Base-by-base conservation (phyloP, 23 tunicate species). In the Corella eumyota region DNA sequence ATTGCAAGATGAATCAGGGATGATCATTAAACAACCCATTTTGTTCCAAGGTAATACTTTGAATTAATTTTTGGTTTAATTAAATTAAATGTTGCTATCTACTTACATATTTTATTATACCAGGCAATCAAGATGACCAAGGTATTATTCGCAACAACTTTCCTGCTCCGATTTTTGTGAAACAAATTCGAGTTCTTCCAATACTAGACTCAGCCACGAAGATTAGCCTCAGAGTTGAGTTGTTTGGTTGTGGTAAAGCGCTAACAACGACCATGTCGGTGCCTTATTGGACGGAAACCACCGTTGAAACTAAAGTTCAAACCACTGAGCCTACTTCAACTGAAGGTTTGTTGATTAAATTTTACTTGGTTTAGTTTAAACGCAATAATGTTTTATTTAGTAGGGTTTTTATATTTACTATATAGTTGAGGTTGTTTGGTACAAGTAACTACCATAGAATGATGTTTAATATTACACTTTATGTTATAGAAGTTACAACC, bases 161-260 rank as follows among this genome's bases (percentile, higher is more conserved):
- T 24, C 81, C 76, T 28, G 50, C 13, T 26, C 65, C 86, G 11
- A 61, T 78, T 9, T 50, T 71, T 23, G 75, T 58, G 29, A 72
- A 60, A 36, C 48, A 26, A 36, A 62, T 86, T 46, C 75, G 86
- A 9, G 67, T 86, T 19, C 13, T 58, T 33, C 88, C 88, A 1
- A 56, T 76, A 6, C 1, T 58, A 13, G 68, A 52, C 1, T 60
- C 58, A 7, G 48, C 44, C 25, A 27, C 54, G 24, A 36, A 34
- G 37, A 61, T 78, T 56, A 78, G 86, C 34, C 65, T 86, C 29
- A 60, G 85, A 24, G 51, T 88, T 23, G 88, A 88, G 30, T 21
- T 88, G 15, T 52, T 61, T 51, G 96, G 96, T 30, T 88, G 96
- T 55, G 77, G 69, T 0, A 45, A 60, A 36, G 74, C 34, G 22